These are phyloP conservation scores for Centropristis striata DNA, from an alignment of 2,113 vertebrate genomes.

Conservation along the genomic window DNA sequence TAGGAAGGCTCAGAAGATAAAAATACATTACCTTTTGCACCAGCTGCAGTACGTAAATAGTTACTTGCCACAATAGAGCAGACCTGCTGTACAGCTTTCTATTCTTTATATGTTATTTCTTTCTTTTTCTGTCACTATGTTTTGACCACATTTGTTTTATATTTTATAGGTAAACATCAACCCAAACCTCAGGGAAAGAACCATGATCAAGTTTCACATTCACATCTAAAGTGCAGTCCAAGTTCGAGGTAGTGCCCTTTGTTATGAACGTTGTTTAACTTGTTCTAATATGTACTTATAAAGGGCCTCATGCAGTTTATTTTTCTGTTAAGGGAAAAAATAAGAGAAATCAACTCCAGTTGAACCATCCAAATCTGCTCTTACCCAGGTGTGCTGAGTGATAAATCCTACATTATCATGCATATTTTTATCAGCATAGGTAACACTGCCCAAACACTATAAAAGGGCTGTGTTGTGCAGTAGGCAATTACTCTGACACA, in stretches of 20 bases:
- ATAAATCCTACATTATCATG: too few species aligned
- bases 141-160: slow-evolving; percentile 23
- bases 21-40: slow-evolving; percentile 13
- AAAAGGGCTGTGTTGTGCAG: too few species aligned
- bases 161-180: slow-evolving; percentile 80
- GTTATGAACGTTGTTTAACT: background rate
- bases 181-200: slow-evolving; percentile 84
- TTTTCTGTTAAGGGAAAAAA: too few species aligned
- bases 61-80: background rate
- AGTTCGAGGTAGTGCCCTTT: slow-evolving; percentile 78
- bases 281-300: background rate
- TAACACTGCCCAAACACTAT: too few species aligned
- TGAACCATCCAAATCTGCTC: too few species aligned
- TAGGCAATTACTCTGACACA: too few species aligned
- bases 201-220: slow-evolving; percentile 80
- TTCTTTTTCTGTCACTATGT: slow-evolving; percentile 1
- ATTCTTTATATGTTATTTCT: background rate
- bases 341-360: too few species aligned
- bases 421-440: too few species aligned
- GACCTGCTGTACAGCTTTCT: background rate
- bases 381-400: too few species aligned
- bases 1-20: slow-evolving; percentile 12
- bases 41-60: slow-evolving; percentile 3
- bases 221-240: slow-evolving; percentile 86
- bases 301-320: too few species aligned